These are phyloP conservation scores for Tetramorium alpestre DNA, from an alignment of 1,140 invertebrate species.

Conservation along the genomic window DNA sequence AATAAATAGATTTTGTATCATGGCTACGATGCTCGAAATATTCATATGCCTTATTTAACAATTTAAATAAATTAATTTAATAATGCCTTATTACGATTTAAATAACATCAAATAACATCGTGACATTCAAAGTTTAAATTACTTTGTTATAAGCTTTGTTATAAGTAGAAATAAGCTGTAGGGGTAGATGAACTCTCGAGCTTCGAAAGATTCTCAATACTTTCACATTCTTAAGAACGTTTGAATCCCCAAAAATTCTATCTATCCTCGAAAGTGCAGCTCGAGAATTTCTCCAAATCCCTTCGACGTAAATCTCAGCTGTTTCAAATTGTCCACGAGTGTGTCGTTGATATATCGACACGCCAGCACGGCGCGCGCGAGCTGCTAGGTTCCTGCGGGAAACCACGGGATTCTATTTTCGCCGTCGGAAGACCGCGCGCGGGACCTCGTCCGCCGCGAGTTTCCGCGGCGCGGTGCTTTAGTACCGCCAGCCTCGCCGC, in stretches of 20 bases:
- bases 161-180: background rate
- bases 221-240: background rate
- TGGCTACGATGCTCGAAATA: background rate
- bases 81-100: too few relatives aligned
- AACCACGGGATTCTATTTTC: slow-evolving; percentile 80
- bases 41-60: background rate
- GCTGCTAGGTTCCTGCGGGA: slow-evolving; percentile 72
- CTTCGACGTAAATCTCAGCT: background rate
- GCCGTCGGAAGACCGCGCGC: slow-evolving; percentile 75
- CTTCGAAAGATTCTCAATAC: background rate
- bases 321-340: background rate
- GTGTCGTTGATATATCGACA: background rate
- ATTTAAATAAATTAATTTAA: too few relatives aligned
- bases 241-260: background rate
- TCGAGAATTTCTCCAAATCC: background rate
- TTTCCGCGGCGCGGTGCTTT: slow-evolving; percentile 75
- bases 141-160: background rate
- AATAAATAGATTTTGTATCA: slow-evolving; percentile 10
- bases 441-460: slow-evolving; percentile 71
- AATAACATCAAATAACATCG: background rate
- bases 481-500: slow-evolving; percentile 81
- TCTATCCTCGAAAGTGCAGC: background rate
- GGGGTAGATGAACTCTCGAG: background rate
- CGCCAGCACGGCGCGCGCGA: background rate
- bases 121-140: background rate